phyloP scores from a whole-genome alignment of 2,113 vertebrate genomes.

The Tachycineta bicolor region DNA sequence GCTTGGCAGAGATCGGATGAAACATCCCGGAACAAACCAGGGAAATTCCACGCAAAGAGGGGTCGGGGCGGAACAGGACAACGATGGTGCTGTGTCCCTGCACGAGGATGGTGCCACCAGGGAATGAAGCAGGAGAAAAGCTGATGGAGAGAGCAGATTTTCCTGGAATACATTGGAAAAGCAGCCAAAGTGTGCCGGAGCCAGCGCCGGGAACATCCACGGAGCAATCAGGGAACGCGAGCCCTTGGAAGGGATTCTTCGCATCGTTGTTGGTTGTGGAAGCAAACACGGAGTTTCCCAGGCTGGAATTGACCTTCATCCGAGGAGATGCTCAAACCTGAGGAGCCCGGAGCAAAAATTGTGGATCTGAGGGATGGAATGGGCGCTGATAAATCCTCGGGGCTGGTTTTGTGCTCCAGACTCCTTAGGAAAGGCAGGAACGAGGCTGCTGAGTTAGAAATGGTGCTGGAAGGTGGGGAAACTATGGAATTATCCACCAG shows the following conservation, averaged over 20 bases:
- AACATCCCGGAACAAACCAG: neutral
- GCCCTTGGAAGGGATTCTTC: neutral
- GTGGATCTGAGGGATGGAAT: neutral
- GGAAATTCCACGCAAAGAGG: neutral
- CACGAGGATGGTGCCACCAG: fast-evolving
- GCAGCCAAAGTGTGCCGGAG: neutral
- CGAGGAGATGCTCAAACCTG: neutral
- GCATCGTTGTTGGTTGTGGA: neutral
- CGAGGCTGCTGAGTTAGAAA: neutral
- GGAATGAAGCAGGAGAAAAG: neutral
- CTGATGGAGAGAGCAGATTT: neutral
- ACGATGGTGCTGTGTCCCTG: neutral
- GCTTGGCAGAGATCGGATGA: neutral
- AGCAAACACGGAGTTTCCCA: neutral
- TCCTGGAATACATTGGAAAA: neutral
- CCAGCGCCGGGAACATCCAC: neutral
- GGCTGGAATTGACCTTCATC: neutral
- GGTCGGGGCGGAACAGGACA: fast-evolving
- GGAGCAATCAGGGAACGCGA: neutral
- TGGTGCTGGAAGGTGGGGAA: neutral
- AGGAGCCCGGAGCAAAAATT: neutral
- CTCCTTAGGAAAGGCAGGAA: neutral
- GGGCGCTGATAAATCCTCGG: neutral
- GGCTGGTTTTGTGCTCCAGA: neutral
- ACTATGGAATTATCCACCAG: neutral